A percentile compares a stretch with the other conserved stretches of the same genome.
Evolutionary conservation across 2,797 vertebrate genomes (phyloP).

Genomic region (Malacoraja senta): DNA sequence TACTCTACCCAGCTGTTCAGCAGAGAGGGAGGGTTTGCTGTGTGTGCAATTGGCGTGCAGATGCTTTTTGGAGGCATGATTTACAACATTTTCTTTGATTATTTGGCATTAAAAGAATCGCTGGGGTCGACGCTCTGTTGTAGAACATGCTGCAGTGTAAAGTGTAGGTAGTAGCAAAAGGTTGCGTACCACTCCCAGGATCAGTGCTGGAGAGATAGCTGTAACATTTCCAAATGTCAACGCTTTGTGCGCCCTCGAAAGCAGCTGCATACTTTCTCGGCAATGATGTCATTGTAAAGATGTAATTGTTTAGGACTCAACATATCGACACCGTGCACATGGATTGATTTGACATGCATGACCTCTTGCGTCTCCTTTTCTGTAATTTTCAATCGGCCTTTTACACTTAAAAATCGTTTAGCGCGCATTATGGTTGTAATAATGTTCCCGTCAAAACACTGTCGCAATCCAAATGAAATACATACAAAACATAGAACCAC

Average conservation of each 20-base stretch:
- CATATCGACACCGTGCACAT: background rate
- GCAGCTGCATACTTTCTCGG: constrained; percentile 30
- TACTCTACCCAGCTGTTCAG: constrained; percentile 6
- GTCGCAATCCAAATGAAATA: background rate
- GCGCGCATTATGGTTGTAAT: background rate
- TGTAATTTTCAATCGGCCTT: background rate
- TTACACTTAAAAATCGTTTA: background rate
- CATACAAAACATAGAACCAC: background rate
- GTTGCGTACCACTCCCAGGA: constrained; percentile 1
- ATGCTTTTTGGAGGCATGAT: background rate
- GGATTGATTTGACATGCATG: background rate
- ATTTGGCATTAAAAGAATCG: background rate
- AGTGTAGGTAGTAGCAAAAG: background rate
- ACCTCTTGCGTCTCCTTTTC: background rate
- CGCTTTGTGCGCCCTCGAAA: constrained; percentile 25
- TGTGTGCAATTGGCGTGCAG: background rate
- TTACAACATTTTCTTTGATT: background rate
- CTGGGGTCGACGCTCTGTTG: background rate
- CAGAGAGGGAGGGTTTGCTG: background rate
- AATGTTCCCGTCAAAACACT: too few relatives aligned
- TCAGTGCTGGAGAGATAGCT: background rate
- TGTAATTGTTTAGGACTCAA: background rate
- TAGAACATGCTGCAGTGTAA: background rate
- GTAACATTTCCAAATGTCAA: background rate
- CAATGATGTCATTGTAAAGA: constrained; percentile 33